These are phyloP conservation scores for Merodon equestris DNA, from an alignment of 2,888 invertebrate species.

Conservation along the genomic window DNA sequence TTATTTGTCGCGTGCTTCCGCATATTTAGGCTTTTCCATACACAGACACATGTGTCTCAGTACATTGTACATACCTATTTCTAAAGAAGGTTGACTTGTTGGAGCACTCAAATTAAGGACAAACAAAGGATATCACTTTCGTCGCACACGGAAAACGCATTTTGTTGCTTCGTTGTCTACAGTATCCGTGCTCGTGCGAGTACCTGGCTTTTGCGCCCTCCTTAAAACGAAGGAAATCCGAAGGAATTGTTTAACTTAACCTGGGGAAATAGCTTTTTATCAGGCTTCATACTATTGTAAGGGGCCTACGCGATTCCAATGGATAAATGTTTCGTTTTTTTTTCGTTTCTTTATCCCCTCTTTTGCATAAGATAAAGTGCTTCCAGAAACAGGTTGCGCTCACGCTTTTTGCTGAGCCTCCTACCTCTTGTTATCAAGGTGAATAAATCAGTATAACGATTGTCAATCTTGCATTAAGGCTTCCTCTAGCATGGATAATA, in stretches of 20 bases:
- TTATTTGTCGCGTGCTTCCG: slow-evolving; percentile 63
- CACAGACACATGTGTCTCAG: not conserved
- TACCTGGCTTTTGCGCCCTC: slow-evolving; percentile 1
- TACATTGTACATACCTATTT: no score
- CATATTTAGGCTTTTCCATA: slow-evolving; percentile 47
- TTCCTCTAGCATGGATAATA: no score
- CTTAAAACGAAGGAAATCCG: slow-evolving; percentile 43
- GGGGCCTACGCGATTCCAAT: no score
- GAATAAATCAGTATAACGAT: no score
- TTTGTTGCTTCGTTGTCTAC: slow-evolving; percentile 24
- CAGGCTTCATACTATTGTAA: no score
- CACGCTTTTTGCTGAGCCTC: no score
- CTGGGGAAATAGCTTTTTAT: slow-evolving; percentile 57
- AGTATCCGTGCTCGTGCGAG: not conserved
- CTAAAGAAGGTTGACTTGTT: slow-evolving; percentile 7
- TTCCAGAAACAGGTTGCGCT: no score
- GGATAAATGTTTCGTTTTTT: no score
- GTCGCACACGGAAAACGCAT: slow-evolving; percentile 46
- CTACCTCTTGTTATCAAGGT: no score
- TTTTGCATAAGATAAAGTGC: no score
- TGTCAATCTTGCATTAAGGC: no score
- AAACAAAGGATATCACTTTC: slow-evolving; percentile 50
- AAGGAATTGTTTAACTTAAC: slow-evolving; percentile 52
- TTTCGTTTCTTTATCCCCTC: no score
- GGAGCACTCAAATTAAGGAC: slow-evolving; percentile 45